phyloP scores from a whole-genome alignment of 2,888 invertebrate genomes.

The Philopedon plagiatum region DNA sequence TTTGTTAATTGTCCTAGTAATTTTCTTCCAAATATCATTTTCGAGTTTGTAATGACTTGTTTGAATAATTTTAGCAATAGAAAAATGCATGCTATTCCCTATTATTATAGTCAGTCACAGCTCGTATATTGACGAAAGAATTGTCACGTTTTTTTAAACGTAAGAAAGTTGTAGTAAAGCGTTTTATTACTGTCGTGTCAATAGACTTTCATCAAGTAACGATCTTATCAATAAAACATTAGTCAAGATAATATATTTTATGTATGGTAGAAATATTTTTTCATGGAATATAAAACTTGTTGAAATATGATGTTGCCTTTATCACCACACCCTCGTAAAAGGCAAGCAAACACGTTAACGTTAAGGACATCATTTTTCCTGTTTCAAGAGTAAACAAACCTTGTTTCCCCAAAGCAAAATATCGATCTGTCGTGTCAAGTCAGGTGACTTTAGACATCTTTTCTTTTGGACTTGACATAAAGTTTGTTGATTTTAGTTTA shows the following conservation, averaged over 20 bases:
- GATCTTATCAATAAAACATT: not conserved
- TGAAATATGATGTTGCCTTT: slow-evolving; percentile 33
- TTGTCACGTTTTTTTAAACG: no score
- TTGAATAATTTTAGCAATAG: no score
- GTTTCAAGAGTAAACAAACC: slow-evolving; percentile 34
- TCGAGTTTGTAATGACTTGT: no score
- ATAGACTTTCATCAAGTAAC: not conserved
- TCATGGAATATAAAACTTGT: slow-evolving; percentile 34
- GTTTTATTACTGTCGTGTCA: not conserved
- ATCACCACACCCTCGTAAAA: slow-evolving; percentile 36
- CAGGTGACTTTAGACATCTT: slow-evolving; percentile 9
- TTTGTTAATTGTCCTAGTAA: no score
- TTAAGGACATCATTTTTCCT: slow-evolving; percentile 39
- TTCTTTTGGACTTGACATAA: not conserved
- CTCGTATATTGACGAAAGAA: no score
- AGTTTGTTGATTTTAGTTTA: not conserved
- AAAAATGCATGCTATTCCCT: no score
- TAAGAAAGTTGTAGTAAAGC: no score
- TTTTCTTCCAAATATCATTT: no score
- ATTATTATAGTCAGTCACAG: no score
- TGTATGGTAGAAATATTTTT: not conserved
- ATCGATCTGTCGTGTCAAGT: slow-evolving; percentile 29
- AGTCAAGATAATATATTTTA: not conserved
- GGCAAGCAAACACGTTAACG: slow-evolving; percentile 32
- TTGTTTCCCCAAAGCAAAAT: slow-evolving; percentile 18